Percentiles rank a stretch among this genome's conserved stretches.
These are phyloP conservation scores for Liopterus haemorrhoidalis DNA, from an alignment of 2,888 invertebrate species.

Conservation along the genomic window DNA sequence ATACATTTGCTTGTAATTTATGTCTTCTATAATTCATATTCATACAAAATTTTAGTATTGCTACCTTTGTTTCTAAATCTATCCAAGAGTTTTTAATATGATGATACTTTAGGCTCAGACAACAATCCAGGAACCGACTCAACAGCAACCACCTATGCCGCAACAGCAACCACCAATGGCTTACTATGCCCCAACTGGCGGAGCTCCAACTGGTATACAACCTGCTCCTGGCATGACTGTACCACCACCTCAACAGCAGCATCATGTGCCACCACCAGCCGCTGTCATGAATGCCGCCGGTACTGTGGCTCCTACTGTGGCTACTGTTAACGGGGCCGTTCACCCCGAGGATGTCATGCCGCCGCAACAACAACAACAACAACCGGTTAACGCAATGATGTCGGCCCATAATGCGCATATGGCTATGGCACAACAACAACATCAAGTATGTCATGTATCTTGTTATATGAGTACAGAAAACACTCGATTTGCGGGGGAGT, in stretches of 20 bases:
- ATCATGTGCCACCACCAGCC: constrained; percentile 38
- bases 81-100: constrained; percentile 10
- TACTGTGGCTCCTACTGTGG: constrained; percentile 38
- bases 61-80: constrained; percentile 11
- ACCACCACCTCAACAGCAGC: constrained; percentile 37
- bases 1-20: too few relatives aligned
- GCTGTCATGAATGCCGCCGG: constrained; percentile 28
- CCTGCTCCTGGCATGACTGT: constrained; percentile 31
- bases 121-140: constrained; percentile 22
- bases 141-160: constrained; percentile 29
- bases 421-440: too few relatives aligned
- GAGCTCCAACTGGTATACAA: constrained; percentile 36
- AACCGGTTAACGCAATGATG: too few relatives aligned
- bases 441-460: too few relatives aligned
- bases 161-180: constrained; percentile 35
- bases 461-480: too few relatives aligned
- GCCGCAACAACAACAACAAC: too few relatives aligned
- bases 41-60: too few relatives aligned
- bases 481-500: too few relatives aligned
- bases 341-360: constrained; percentile 44
- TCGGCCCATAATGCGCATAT: too few relatives aligned
- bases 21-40: too few relatives aligned
- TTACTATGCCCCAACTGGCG: constrained; percentile 37
- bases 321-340: constrained; percentile 43
- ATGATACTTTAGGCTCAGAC: constrained; percentile 26